Evolutionary conservation across 2,888 invertebrate species (phyloP).

Genomic region (Thecophora atra): DNA sequence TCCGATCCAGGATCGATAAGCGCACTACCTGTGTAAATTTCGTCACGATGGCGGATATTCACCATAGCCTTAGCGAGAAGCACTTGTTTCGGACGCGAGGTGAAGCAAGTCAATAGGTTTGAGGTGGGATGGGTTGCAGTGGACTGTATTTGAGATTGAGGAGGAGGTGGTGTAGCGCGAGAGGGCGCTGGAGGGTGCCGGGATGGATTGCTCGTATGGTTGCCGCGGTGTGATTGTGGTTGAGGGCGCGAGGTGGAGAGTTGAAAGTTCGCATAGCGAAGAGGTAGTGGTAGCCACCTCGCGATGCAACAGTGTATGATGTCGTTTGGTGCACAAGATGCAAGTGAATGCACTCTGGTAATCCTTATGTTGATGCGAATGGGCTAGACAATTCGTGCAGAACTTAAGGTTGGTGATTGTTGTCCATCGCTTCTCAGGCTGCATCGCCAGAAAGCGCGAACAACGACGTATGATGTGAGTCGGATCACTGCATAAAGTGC

Average conservation of each 20-base stretch:
- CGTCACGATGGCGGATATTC: neutral
- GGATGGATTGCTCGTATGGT: neutral
- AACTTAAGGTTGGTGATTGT: neutral
- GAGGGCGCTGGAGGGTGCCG: neutral
- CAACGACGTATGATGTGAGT: neutral
- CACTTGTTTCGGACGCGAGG: neutral
- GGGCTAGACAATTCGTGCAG: neutral
- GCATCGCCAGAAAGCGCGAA: slow-evolving; percentile 12
- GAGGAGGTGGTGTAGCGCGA: neutral
- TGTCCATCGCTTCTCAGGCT: neutral
- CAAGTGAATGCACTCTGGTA: slow-evolving; percentile 1
- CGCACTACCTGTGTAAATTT: neutral
- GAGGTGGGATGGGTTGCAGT: neutral
- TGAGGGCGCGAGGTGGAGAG: neutral
- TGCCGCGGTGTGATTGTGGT: neutral
- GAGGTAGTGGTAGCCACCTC: neutral
- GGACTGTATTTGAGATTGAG: slow-evolving; percentile 9
- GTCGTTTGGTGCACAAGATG: neutral
- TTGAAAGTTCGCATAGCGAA: neutral
- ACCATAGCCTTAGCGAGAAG: slow-evolving; percentile 22
- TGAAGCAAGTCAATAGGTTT: neutral
- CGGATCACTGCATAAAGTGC: neutral
- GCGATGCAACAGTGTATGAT: neutral
- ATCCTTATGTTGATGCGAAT: neutral
- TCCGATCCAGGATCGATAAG: slow-evolving; percentile 10